Evolutionary conservation across 2,797 vertebrate genomes (phyloP).

Genomic region (Tapera naevia): DNA sequence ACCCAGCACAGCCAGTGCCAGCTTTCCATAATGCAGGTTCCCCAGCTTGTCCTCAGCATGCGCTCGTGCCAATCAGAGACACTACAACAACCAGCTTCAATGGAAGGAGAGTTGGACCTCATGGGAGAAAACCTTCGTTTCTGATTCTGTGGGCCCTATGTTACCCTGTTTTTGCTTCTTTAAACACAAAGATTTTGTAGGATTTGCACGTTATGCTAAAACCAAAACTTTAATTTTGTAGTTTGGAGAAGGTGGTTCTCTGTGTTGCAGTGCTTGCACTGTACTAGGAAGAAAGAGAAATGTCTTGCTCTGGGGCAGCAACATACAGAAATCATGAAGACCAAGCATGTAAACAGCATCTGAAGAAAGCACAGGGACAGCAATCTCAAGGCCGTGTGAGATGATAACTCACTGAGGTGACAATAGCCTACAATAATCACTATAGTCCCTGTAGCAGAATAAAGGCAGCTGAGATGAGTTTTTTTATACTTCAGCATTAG

Average conservation of each 20-base stretch:
- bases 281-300: not conserved
- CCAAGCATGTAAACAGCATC: not conserved
- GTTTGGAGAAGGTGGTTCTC: not conserved
- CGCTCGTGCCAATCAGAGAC: not conserved
- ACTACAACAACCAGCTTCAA: rapidly evolving
- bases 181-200: not conserved
- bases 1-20: not conserved
- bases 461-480: not conserved
- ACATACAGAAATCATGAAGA: not conserved
- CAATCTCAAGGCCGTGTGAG: rapidly evolving
- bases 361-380: not conserved
- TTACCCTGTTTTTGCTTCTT: not conserved
- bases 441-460: not conserved
- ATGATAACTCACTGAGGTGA: not conserved
- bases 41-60: not conserved
- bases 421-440: rapidly evolving
- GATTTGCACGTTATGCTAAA: not conserved
- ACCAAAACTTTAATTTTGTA: not conserved
- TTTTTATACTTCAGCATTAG: not conserved
- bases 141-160: rapidly evolving
- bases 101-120: not conserved
- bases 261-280: not conserved
- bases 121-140: not conserved
- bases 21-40: not conserved
- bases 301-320: not conserved